These are phyloP conservation scores for Copidosoma aretas DNA, from an alignment of 2,888 invertebrate species.

Conservation along the genomic window DNA sequence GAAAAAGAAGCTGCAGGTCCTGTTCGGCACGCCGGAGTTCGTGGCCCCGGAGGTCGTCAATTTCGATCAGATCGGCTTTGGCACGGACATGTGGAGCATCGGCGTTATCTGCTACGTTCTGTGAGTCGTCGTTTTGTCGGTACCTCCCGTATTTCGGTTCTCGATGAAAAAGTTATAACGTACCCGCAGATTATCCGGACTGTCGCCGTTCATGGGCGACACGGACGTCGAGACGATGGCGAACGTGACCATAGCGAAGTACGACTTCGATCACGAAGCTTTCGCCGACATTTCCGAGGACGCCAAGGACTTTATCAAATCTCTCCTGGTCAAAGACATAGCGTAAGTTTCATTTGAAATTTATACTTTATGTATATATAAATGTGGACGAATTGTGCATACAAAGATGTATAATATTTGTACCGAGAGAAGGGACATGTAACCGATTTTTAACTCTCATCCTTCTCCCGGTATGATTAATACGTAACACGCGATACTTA, in stretches of 20 bases:
- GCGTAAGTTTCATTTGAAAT: conserved; percentile 71
- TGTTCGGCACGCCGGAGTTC: conserved; percentile 98
- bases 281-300: conserved; percentile 93
- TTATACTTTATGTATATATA: background rate
- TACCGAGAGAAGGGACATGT: too few species aligned
- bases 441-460: too few species aligned
- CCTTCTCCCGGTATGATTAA: too few species aligned
- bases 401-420: too few species aligned
- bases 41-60: conserved; percentile 99
- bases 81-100: conserved; percentile 99
- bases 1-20: conserved; percentile 87
- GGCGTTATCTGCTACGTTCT: conserved; percentile 98
- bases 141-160: too few species aligned
- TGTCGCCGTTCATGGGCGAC: conserved; percentile 98
- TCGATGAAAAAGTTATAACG: too few species aligned
- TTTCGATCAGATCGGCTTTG: conserved; percentile 94
- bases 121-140: conserved; percentile 71
- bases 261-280: conserved; percentile 97
- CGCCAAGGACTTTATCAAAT: conserved; percentile 94
- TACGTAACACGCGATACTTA: too few species aligned
- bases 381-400: background rate
- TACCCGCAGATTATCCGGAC: conserved; percentile 79
- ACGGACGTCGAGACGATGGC: conserved; percentile 97
- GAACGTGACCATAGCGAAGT: conserved; percentile 96
- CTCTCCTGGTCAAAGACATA: conserved; percentile 89